These are phyloP conservation scores for Tragelaphus buxtoni DNA, from an alignment of 2,113 vertebrate genomes.

Conservation along the genomic window DNA sequence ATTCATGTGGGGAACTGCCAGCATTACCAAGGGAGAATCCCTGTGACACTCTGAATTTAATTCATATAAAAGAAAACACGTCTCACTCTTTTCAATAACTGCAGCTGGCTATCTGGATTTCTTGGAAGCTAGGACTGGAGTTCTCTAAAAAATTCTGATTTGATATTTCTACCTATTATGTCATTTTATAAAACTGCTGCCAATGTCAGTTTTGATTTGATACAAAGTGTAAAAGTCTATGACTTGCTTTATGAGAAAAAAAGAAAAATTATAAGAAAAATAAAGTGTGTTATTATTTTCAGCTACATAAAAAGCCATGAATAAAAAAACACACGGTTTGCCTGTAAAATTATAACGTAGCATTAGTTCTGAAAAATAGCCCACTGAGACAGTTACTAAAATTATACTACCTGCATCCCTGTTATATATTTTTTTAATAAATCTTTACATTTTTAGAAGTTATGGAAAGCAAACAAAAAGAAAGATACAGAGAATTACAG, in stretches of 20 bases:
- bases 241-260: not conserved
- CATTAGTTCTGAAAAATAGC: not conserved
- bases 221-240: not conserved
- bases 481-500: not conserved
- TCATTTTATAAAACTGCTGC: not conserved
- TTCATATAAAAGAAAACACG: not conserved
- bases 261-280: not conserved
- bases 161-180: not conserved
- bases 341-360: not conserved
- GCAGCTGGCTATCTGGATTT: not conserved
- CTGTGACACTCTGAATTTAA: not conserved
- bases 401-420: not conserved
- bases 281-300: not conserved
- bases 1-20: not conserved
- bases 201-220: not conserved
- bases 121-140: not conserved
- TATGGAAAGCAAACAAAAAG: not conserved
- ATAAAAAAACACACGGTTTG: not conserved
- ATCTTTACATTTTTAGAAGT: not conserved
- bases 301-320: not conserved
- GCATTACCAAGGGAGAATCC: not conserved
- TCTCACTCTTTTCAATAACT: not conserved
- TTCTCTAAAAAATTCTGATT: not conserved
- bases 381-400: not conserved
- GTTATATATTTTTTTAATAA: not conserved